Base-by-base conservation (phyloP, 2,113 vertebrate genomes). In the Malurus melanocephalus region DNA sequence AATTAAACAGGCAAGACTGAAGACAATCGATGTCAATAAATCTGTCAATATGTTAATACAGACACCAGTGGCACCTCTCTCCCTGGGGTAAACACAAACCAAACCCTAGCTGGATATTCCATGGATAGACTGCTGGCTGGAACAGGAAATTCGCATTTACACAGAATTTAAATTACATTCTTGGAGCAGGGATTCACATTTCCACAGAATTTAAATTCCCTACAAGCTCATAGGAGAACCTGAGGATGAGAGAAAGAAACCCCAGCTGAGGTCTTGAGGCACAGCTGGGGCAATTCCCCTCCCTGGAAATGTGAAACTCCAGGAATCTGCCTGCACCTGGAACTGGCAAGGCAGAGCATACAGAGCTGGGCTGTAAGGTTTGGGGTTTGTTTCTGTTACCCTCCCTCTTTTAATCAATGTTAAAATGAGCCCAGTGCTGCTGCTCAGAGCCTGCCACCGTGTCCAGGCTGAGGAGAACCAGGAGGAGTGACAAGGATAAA, bases 11-110 rank as follows among this genome's bases (percentile, higher is more conserved):
- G 53, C 62, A 82, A 82, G 71, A 89, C 48, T 76, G 49, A 75
- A 93, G 90, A 90, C 53, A 86, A 88, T 23, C 10, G 26, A 57
- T 74, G 66, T 91, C 89, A 89, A 68, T 75, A 95, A 81, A 72
- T 33, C 52, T 2, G 8, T 68, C 90, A 80, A 78, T 90, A 75
- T 4, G 28, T 72, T 90, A 75, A 81, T 38, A 33, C 61, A 87
- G 78, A 49, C 46, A 61, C 18, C 38, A 61, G 13, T 43, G 67
- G 26, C 87, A 46, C 32, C 52, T 61, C 68, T 71, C 53, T 35
- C 61, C 73, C 72, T 66, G 27, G 61, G 66, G 69, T 8, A 32
- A 94, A 81, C 18, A 59, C 2, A 49, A 86, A 40, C 23, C 49
- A 27, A 59, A 75, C 4, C 16, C 45, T 7, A 28, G 86, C 0